Evolutionary conservation across 1,140 invertebrate species (phyloP), one percentile per base, ranked within the genome.

Genomic region (Portunus trituberculatus): DNA sequence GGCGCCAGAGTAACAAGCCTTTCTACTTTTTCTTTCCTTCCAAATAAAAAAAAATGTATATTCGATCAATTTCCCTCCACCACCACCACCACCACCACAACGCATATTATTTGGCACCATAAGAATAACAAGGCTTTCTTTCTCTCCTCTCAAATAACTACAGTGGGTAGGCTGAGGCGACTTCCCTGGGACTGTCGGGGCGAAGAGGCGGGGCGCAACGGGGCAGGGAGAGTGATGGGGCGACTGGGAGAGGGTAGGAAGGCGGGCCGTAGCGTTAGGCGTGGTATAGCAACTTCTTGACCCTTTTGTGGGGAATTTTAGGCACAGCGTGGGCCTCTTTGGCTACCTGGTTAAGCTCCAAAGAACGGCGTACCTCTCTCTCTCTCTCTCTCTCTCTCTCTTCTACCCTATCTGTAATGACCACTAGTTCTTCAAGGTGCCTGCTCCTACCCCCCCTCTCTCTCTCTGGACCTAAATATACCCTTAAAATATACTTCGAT

Each of bases 291-390:
- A 2, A 10, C 52, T 59, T 59, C 52, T 59, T 59, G 52, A 59
- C 52, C 16, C 52, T 14, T 2, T 10, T 59, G 12, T 12, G 3
- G 67, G 25, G 67, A 76, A 76, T 76, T 76, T 76, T 76, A 76
- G 67, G 67, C 25, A n/a, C 67, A 76, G 12, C 52, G 16, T 59
- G 67, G 67, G 20, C n/a, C 67, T 76, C 67, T 25, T 32, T 29
- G 31, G 28, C 87, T 48, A 88, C 87, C 87, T 88, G 87, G 87
- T 39, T 48, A 7, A 14, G 32, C 32, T 88, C 28, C 32, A 31
- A 88, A 88, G 32, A n/a, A n/a, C 25, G 10, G 32, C 45, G 32
- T 46, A 45, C 86, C 86, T 88, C 86, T 88, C 86, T 25, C 86
- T 88, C 31, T 25, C 86, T 88, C 86, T 25, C 86, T 88, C 31